Percentiles rank a stretch among this genome's conserved stretches.
Conservation (phyloP, 2,113 vertebrate species). For the Murina feae region DNA sequence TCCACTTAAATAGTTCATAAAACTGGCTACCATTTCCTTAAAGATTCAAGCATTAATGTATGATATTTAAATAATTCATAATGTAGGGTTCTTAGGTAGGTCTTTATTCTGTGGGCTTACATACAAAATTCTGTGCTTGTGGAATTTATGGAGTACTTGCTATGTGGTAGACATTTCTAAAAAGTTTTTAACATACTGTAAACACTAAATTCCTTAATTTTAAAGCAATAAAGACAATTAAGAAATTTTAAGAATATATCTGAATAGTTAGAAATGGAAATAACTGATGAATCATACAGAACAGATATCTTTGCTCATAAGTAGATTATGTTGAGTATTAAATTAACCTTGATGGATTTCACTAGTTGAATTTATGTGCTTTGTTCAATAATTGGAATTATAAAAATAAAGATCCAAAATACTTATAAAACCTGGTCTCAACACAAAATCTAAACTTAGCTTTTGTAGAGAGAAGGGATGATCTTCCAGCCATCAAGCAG, state of each 20-base stretch:
- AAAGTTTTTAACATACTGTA: not conserved
- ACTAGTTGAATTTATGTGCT: not conserved
- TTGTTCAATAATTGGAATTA: not conserved
- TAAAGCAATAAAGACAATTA: not conserved
- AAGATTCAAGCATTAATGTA: not conserved
- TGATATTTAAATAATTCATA: not conserved
- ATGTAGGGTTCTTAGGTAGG: not conserved
- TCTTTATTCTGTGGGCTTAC: not conserved
- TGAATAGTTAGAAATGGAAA: slow-evolving; percentile 52
- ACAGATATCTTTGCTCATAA: slow-evolving; percentile 13
- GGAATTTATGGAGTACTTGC: not conserved
- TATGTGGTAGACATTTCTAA: not conserved
- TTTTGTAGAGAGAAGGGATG: not conserved
- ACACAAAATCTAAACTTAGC: not conserved
- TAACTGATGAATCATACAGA: slow-evolving; percentile 40
- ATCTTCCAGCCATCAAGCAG: slow-evolving; percentile 27
- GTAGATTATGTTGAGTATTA: not conserved
- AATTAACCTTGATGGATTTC: not conserved
- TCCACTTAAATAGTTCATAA: not conserved
- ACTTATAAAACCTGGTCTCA: not conserved
- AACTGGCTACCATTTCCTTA: not conserved
- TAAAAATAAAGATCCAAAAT: not conserved
- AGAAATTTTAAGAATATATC: not conserved
- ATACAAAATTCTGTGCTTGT: not conserved
- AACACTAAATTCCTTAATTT: slow-evolving; percentile 5